Evolutionary conservation across 2,113 vertebrate genomes (phyloP), one percentile per base, ranked within the genome.

Genomic region (Ageneiosus marmoratus): DNA sequence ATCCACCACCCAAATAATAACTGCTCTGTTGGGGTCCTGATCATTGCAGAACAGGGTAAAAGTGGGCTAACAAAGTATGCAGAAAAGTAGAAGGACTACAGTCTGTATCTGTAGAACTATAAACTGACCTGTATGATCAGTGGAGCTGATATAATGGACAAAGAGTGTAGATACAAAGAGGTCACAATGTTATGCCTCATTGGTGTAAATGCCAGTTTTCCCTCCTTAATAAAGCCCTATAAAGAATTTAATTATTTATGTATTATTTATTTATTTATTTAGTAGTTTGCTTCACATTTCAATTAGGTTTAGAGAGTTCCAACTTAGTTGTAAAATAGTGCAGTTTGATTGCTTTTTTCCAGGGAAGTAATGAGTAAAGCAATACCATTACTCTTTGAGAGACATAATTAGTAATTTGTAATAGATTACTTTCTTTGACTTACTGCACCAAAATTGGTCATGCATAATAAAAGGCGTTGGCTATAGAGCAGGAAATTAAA

Each of bases 361-460:
- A 9, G 12, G 50, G 15, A 55, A 76, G 53, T 56, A 77, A 77
- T 77, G 34, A 77, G 75, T 58, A 78, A 48, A 58, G 34, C 32
- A 41, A 60, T 60, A 29, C 24, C 13, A 78, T 78, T 78, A 78
- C 55, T 13, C 32, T 29, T 46, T 78, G 55, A 51, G 48, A 62
- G 76, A 78, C 76, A 78, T 78, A 78, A 78, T 78, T 78, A 62
- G 56, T 78, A 29, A 78, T 78, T 27, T 78, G 76, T 78, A 46
- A 78, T 46, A 62, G 78, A 67, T 51, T 32, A 67, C 60, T 65
- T 67, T 67, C 78, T 80, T 50, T 80, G 60, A 34, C 18, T 34
- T 65, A 65, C 18, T 37, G 46, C 60, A 20, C 41, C 46, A 80
- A 29, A 65, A 79, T 50, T 65, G 58, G n/a, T 80, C 62, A 80